Evolutionary conservation across 2,113 vertebrate genomes (phyloP), one percentile per base, ranked within the genome.

Genomic region (Tringa solitaria): DNA sequence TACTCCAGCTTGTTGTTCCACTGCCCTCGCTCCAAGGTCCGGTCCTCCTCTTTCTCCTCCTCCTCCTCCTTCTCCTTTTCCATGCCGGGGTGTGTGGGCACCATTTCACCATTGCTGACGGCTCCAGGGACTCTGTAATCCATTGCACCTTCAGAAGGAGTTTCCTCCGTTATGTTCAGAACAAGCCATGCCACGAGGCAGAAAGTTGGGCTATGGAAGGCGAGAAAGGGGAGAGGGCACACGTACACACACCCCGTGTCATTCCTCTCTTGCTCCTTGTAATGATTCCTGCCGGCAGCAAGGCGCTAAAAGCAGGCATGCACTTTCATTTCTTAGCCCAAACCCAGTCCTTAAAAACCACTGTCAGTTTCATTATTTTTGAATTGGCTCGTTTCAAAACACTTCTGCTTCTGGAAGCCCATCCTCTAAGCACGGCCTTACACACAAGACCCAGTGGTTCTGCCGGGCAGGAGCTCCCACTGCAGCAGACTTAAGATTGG

Each of bases 1-100:
- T 99, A 99, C 95, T 99, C 99, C 88, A 99, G 57, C 96, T 99
- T 99, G 97, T 99, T 99, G 97, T 98, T 98, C 99, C 99, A 99
- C 26, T 99, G 98, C 12, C 98, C 99, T 32, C 99, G 96, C 59
- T 99, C 98, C 96, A 98, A 80, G 1, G 97, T 98, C 72, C 82
- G 19, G 3, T 95, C 35, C 11, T 53, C 39, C 45, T 96, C 56
- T 8, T 53, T 37, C 45, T 96, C 56, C n/a, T 95, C n/a, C 10
- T 95, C n/a, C 10, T 53, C 39, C 97, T 98, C 95, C 97, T 98
- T 89, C 95, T 97, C 95, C 98, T 98, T 90, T 92, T 98, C 95
- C 97, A 54, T 1, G 87, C 81, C 23, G 9, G 96, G 61, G 72
- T 45, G 78, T 67, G 96, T 57, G 43, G 98, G 94, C 93, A 96